Evolutionary conservation across 2,797 vertebrate species (phyloP), one percentile per base, ranked within the genome.

Genomic region (Clarias laeviceps): DNA sequence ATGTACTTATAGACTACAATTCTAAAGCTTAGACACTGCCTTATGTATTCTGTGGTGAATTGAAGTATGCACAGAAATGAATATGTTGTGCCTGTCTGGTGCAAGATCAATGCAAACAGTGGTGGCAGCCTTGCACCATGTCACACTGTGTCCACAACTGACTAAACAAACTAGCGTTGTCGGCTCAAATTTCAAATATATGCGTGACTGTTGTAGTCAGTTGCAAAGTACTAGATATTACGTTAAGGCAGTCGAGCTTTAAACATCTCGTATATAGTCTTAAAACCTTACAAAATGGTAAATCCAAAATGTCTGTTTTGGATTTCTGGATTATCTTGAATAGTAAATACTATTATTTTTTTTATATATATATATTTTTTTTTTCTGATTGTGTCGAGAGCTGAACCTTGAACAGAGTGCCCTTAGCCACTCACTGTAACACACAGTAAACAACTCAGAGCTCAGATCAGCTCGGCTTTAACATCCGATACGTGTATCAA

Each of bases 381-480:
- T 14, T 14, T 12, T 34, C 34, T 61, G 18, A 34, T 22, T 59
- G 4, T 32, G 40, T 20, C 9, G 27, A 59, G 3, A 59, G 17
- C 1, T 34, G 4, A 22, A 32, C 27, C 45, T 29, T 54, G 3
- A 74, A 74, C 50, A 72, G 12, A 29, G 45, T 57, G 27, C 17
- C 27, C 18, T 57, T 29, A 57, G 27, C 22, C 27, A 56, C 15
- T 76, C 50, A 34, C 17, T 77, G 54, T 32, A 74, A 74, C 32
- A 70, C 34, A 70, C 69, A 45, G 37, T n/a, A 73, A 74, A 34
- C 29, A 78, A 78, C 76, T 78, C 56, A 14, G 5, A 78, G 29
- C 8, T 29, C 50, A 56, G 37, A 8, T 29, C 50, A 76, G 72
- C n/a, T 56, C 22, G 34, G 56, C 20, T 78, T 61, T 34, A 24